Conservation (phyloP, 2,797 vertebrate species). For the Bovichtus diacanthus region DNA sequence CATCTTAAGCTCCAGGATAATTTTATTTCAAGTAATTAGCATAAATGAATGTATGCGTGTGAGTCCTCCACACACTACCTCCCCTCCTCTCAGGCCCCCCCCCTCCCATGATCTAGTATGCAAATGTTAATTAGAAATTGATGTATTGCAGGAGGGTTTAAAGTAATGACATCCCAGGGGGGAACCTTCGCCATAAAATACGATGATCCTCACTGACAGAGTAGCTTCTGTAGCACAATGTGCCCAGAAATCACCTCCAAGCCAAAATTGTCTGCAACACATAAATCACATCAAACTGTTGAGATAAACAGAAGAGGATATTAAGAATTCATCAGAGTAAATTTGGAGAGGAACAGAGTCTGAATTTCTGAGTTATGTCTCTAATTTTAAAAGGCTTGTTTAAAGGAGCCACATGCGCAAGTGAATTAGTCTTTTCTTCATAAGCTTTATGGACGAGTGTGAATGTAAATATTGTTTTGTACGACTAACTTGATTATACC, state of each 20-base stretch:
- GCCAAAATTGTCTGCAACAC: conserved; percentile 41
- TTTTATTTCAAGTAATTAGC: conserved; percentile 82
- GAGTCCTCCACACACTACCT: conserved; percentile 11
- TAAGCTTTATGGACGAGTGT: not conserved
- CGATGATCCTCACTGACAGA: conserved; percentile 61
- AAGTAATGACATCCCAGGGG: conserved; percentile 80
- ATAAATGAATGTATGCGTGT: conserved; percentile 72
- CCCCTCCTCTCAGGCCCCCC: conserved; percentile 46
- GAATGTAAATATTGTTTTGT: not conserved
- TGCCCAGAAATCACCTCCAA: conserved; percentile 55
- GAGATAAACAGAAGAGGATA: conserved; percentile 54
- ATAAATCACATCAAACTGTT: conserved; percentile 20
- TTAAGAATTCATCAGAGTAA: conserved; percentile 35
- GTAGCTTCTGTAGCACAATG: conserved; percentile 50
- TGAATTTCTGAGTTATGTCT: conserved; percentile 20
- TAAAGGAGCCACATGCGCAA: not conserved
- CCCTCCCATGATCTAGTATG: conserved; percentile 71
- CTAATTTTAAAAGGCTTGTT: conserved; percentile 5
- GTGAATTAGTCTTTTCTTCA: not conserved
- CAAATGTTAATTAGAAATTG: conserved; percentile 85
- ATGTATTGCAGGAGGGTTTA: conserved; percentile 80
- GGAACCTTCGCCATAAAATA: conserved; percentile 51
- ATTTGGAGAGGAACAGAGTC: conserved; percentile 32
- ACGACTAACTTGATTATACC: not conserved
- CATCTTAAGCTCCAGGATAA: conserved; percentile 61